Base-by-base conservation (phyloP, 2,888 invertebrate genomes). In the Chloroclysta siterata region DNA sequence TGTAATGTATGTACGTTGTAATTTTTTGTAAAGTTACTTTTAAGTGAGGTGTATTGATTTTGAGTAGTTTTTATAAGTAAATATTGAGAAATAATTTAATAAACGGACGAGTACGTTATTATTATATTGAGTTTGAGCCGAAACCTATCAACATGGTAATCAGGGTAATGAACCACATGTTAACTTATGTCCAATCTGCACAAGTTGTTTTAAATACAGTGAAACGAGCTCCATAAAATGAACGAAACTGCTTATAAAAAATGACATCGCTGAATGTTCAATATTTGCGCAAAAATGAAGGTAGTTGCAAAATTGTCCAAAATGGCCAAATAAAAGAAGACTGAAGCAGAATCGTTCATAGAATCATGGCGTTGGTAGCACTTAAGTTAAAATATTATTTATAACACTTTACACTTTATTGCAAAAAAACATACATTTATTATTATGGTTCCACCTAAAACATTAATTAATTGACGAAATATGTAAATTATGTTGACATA, bases 41-140 rank as follows among this genome's bases (percentile, higher is more conserved):
- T 87, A 88, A 86, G 86, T 85, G 77, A 83, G 71, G 83, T 83
- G 79, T 86, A 82, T 84, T 89, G 74, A 83, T 85, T 88, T 88
- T 79, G 81, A 78, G 93, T 92, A 93, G 93, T 90, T 93, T 93
- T 93, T 92, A 92, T 92, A 92, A 90, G 89, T 90, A 87, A 89
- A 87, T 85, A 89, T 89, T 87, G 80, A 87, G 83, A 85, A 83
- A 71, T 82, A 82, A 81, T 83, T 17, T 75, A 78, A 74, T 77
- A 76, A 79, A 80, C 84, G 90, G 90, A 86, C 88, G 88, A 87
- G 90, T 89, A 85, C 83, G 42, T 62, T 44, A 56, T 41, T 46
- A 57, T 66, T 63, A 22, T 63, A 59, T 65, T 70, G 36, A 60
- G 72, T 74, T 66, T 57, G 53, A 64, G 68, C 70, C 69, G 59